Evolutionary conservation across 1,140 invertebrate genomes (phyloP), one percentile per base, ranked within the genome.

Genomic region (Holotrichia oblita): DNA sequence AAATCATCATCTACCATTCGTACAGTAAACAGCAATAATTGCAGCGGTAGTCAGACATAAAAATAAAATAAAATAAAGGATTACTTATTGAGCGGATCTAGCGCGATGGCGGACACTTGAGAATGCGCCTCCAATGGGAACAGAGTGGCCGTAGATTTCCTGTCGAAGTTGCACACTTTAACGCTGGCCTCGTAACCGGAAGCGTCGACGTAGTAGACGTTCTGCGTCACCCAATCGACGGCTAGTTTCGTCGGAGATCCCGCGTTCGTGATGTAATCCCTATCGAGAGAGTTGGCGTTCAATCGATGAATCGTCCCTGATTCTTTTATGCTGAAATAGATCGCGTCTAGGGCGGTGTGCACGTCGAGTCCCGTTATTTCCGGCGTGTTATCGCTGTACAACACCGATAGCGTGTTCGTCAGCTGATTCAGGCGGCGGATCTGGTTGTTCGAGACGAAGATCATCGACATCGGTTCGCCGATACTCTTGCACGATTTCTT

Each of bases 181-280:
- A 92, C 87, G 12, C 81, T 85, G 42, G 85, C 87, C 2, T 82
- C 83, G 0, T 74, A 42, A 1, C 83, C 81, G 4, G 89, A 88
- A 77, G 89, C 91, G 83, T 94, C 92, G 76, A 92, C 91, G 84
- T 92, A 94, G 83, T 96, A 96, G 0, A 95, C 87, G 81, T 96
- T 96, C 14, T 91, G 88, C 0, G 92, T 93, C 12, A 93, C 87
- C 94, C 94, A 96, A 83, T 96, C 94, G 6, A 95, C 89, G 0
- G 93, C 90, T 20, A 96, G 83, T 80, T 92, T 90, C 79, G 90
- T 90, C 0, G 95, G 95, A 44, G 81, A 75, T 0, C 85, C 81
- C 6, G 83, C 77, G 6, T 85, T 73, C 6, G 76, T 74, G 17
- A 82, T 78, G 12, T 80, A 83, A 0, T 82, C 81, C 48, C 85